phyloP scores from a whole-genome alignment of 2,888 invertebrate genomes.

The Lucinisca nassula region DNA sequence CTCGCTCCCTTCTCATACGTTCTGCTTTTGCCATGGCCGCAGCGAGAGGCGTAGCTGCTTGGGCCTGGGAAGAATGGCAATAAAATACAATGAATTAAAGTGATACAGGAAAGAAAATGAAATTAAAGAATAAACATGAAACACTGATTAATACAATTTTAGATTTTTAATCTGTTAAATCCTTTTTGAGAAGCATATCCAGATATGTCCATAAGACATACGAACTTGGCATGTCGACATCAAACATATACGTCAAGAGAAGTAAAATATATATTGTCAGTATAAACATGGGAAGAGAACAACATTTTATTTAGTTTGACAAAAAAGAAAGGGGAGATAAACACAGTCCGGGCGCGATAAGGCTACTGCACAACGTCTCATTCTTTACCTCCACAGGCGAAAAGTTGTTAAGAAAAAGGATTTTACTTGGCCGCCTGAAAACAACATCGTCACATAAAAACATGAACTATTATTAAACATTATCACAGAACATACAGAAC shows the following conservation, averaged over 20 bases:
- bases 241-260: not conserved
- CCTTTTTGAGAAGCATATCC: too few species aligned
- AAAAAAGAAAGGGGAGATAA: not conserved
- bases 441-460: not conserved
- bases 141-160: not conserved
- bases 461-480: too few species aligned
- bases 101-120: too few species aligned
- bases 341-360: not conserved
- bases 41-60: conserved; percentile 54
- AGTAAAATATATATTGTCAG: not conserved
- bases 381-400: not conserved
- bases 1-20: conserved; percentile 57
- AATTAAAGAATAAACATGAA: not conserved
- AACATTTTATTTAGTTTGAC: not conserved
- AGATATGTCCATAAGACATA: too few species aligned
- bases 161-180: too few species aligned
- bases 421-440: not conserved
- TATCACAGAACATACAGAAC: too few species aligned
- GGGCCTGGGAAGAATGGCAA: conserved; percentile 6
- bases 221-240: too few species aligned
- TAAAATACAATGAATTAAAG: not conserved
- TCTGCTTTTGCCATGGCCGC: conserved; percentile 68
- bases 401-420: not conserved
- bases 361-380: not conserved
- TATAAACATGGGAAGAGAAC: not conserved